Evolutionary conservation across 2,113 vertebrate species (phyloP), one percentile per base, ranked within the genome.

Genomic region (Tetraodon nigroviridis): DNA sequence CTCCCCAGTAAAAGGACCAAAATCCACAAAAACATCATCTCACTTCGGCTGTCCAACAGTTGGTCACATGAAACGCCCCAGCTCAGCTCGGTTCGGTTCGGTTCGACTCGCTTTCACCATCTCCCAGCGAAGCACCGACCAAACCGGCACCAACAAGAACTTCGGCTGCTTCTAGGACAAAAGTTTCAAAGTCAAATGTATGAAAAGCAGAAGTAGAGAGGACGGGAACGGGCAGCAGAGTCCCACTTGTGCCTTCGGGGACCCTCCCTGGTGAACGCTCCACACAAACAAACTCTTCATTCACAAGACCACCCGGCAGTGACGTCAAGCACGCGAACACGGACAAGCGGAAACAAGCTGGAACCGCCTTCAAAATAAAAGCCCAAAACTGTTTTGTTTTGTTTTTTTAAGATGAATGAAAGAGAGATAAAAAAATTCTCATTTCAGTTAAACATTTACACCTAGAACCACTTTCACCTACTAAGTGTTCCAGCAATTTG

Each of bases 21-120:
- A 6, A 77, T 60, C 76, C 76, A 79, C 37, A 80, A 3, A 51
- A 60, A 15, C 69, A 89, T 89, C 40, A 57, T 81, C 60, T 65
- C 80, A 75, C 65, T n/a, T 29, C 60, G 13, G 29, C 37, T 37
- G 8, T n/a, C 3, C 17, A 1, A 12, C 14, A 24, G 15, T 8
- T 2, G 3, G 2, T 16, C 29, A 1, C 63, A n/a, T 7, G 1
- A 16, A 32, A n/a, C 5, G n/a, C n/a, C n/a, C n/a, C n/a, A 2
- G 21, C 21, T 7, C 15, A 15, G n/a, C 6, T 18, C 8, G 0
- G 5, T 4, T 22, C 42, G n/a, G 51, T 7, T 37, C 29, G 24
- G 56, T 6, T 52, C 58, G 24, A 27, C 24, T 27, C 24, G 29
- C 42, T 10, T 48, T 16, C 41, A 46, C 42, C 32, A 37, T 37